Evolutionary conservation across 2,888 invertebrate genomes (phyloP), one percentile per base, ranked within the genome.

Genomic region (Lepidochrysops patricia): DNA sequence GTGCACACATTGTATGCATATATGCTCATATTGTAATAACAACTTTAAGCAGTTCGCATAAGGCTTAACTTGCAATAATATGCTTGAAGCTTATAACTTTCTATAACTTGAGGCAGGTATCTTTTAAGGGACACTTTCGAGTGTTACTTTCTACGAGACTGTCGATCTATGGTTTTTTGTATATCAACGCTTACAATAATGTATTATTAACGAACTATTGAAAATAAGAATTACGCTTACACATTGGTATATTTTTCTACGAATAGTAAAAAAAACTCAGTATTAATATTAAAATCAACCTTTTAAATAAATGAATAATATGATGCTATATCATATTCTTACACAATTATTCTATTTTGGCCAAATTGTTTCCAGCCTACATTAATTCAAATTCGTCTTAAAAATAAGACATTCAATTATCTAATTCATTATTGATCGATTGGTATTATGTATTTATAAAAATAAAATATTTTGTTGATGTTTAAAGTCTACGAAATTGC

Each of bases 201-300:
- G 29, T 26, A 27, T 12, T 12, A 29, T 54, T 29, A 27, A 9
- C 29, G n/a, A n/a, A n/a, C 7, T 48, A 48, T 26, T 56, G n/a
- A 26, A 50, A 50, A 4, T 27, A 54, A 32, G 12, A 19, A 19
- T 54, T 32, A 54, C 29, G 54, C 32, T 19, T 54, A 19, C 54
- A 54, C 54, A 54, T 32, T 54, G 54, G 54, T 32, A 54, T 54
- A 54, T 54, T 29, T 6, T 5, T 29, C 32, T 54, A 54, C 29
- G 9, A 54, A 54, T 32, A 32, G 19, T 29, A 13, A 3, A 9
- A 15, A 54, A 32, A 52, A 29, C 19, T 32, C 3, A 23, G 0
- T 29, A 1, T 9, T 7, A 29, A 29, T 29, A 29, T 29, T 29
- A 6, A 7, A 29, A 12, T 48, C 19, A 1, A 23, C 0, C 19